A percentile compares a stretch with the other conserved stretches of the same genome.
Conservation (phyloP, 2,113 vertebrate species). For the Hystrix brachyura region DNA sequence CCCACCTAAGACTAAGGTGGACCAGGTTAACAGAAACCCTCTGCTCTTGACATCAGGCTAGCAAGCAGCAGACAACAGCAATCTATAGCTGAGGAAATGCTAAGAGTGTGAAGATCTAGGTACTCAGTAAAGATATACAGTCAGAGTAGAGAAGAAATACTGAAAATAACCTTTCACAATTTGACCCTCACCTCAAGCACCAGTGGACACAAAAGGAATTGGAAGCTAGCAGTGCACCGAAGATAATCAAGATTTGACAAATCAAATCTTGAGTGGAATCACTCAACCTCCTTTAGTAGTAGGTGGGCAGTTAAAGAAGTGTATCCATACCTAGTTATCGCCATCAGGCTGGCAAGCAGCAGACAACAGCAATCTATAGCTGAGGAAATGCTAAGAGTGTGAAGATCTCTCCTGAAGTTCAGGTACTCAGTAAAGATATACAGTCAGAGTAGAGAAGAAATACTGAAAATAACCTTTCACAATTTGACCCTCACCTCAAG, state of each 20-base stretch:
- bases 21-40: neutral
- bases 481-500: neutral
- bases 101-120: neutral
- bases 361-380: neutral
- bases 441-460: neutral
- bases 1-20: neutral
- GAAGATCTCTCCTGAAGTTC: neutral
- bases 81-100: neutral
- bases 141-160: neutral
- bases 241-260: neutral
- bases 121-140: neutral
- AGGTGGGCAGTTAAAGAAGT: neutral
- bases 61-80: neutral
- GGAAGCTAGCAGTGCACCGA: neutral
- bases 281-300: neutral
- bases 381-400: neutral
- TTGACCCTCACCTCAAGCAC: neutral
- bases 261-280: neutral
- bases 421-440: neutral
- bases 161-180: neutral
- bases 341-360: neutral
- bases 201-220: neutral
- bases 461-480: neutral
- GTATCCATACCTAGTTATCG: neutral
- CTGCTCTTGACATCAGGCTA: neutral